phyloP scores from a whole-genome alignment of 2,113 vertebrate species.

The Chlorodrepanis virens region DNA sequence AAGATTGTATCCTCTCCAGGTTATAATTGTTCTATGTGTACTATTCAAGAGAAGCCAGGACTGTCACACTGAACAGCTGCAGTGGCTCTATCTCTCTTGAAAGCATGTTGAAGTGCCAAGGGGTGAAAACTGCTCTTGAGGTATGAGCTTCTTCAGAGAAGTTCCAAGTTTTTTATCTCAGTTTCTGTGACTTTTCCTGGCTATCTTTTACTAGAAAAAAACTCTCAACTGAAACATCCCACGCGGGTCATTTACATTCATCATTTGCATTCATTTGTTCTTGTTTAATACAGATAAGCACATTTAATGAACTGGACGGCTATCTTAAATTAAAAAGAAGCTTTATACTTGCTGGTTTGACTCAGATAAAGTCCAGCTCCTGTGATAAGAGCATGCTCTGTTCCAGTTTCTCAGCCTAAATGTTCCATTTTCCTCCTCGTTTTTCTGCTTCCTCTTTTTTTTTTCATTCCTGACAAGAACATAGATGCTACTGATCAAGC shows the following conservation, averaged over 20 bases:
- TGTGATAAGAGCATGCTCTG: not conserved
- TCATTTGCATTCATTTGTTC: not conserved
- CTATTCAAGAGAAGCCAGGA: not conserved
- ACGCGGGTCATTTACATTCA: not conserved
- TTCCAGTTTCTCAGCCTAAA: not conserved
- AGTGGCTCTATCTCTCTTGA: not conserved
- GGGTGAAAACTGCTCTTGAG: not conserved
- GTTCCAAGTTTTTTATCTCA: not conserved
- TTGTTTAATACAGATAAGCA: not conserved
- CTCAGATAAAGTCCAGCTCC: not conserved
- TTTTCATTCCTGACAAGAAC: not conserved
- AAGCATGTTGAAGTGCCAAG: not conserved
- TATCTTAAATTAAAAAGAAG: not conserved
- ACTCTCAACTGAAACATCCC: not conserved
- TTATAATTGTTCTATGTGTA: accelerated
- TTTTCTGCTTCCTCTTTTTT: not conserved
- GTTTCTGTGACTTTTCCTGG: not conserved
- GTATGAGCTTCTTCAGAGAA: not conserved
- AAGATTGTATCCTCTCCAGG: not conserved
- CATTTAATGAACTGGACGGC: not conserved
- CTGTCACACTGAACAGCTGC: not conserved
- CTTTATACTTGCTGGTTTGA: not conserved
- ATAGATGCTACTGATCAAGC: not conserved
- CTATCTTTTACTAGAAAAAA: not conserved
- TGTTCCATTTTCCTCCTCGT: not conserved